These are phyloP conservation scores for Gastrophryne carolinensis DNA, from an alignment of 2,797 vertebrate species.

Conservation along the genomic window DNA sequence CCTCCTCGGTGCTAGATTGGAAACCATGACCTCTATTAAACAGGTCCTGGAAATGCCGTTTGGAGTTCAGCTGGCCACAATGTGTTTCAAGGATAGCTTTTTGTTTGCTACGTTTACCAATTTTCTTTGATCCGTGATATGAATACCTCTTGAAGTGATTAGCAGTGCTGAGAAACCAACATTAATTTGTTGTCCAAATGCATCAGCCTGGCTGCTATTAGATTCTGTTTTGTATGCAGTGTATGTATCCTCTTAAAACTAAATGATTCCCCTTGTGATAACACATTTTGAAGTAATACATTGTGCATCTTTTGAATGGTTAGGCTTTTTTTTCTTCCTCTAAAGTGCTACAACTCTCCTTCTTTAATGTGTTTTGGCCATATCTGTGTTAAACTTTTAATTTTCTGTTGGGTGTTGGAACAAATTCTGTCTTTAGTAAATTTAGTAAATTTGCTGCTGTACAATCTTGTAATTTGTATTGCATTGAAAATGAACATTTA, in stretches of 20 bases:
- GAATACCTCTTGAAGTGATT: not conserved
- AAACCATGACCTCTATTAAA: not conserved
- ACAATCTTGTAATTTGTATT: not conserved
- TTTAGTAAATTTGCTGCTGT: slow-evolving; percentile 10
- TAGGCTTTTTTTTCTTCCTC: not conserved
- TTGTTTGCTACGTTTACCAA: not conserved
- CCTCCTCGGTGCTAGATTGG: not conserved
- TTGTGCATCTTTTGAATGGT: not conserved
- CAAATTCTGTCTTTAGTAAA: not conserved
- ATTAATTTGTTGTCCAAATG: not conserved
- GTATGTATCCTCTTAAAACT: not conserved
- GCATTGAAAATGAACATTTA: not conserved
- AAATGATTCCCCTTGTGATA: not conserved
- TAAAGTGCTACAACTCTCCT: not conserved
- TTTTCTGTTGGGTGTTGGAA: not conserved
- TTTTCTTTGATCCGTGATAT: not conserved
- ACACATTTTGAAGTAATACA: not conserved
- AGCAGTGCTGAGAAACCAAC: not conserved
- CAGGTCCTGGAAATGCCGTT: not conserved
- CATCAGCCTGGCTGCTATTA: not conserved
- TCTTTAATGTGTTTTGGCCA: not conserved
- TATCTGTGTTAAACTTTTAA: not conserved
- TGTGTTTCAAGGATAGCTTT: not conserved
- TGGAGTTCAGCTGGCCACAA: not conserved
- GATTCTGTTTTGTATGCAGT: not conserved